These are phyloP conservation scores for Heliconius hewitsoni DNA, from an alignment of 1,140 invertebrate species.

Conservation along the genomic window DNA sequence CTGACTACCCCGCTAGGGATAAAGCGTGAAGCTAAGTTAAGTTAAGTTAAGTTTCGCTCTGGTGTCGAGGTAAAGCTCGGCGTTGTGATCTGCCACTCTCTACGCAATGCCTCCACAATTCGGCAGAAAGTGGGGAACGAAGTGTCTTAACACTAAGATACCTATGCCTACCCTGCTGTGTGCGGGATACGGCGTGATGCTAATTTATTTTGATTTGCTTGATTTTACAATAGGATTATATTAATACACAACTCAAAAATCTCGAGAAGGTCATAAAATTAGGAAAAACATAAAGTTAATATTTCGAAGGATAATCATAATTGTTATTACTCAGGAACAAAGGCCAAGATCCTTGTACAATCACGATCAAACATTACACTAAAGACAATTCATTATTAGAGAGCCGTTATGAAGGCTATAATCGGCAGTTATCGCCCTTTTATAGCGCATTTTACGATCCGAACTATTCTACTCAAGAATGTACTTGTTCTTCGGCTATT, in stretches of 20 bases:
- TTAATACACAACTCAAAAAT: background rate
- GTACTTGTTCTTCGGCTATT: conserved; percentile 64
- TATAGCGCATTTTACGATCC: conserved; percentile 76
- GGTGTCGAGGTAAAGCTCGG: too few relatives aligned
- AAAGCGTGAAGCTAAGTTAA: too few relatives aligned
- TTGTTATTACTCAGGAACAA: conserved; percentile 53
- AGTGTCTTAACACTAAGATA: too few relatives aligned
- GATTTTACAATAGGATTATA: background rate
- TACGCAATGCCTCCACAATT: too few relatives aligned
- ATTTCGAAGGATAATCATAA: conserved; percentile 21
- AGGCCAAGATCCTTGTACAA: conserved; percentile 53
- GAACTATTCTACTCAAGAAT: conserved; percentile 76
- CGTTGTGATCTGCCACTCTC: too few relatives aligned
- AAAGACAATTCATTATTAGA: conserved; percentile 81
- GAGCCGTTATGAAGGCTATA: conserved; percentile 69
- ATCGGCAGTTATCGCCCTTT: conserved; percentile 78
- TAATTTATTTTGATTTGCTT: too few relatives aligned
- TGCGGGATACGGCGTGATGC: too few relatives aligned
- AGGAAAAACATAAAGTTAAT: conserved; percentile 12
- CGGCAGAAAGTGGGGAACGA: too few relatives aligned
- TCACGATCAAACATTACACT: conserved; percentile 72
- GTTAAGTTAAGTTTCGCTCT: too few relatives aligned
- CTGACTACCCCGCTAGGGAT: too few relatives aligned
- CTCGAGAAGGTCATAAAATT: conserved; percentile 16
- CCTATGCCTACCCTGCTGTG: too few relatives aligned